These are phyloP conservation scores for Coptodon rendalli DNA, from an alignment of 2,113 vertebrate genomes.

Conservation along the genomic window DNA sequence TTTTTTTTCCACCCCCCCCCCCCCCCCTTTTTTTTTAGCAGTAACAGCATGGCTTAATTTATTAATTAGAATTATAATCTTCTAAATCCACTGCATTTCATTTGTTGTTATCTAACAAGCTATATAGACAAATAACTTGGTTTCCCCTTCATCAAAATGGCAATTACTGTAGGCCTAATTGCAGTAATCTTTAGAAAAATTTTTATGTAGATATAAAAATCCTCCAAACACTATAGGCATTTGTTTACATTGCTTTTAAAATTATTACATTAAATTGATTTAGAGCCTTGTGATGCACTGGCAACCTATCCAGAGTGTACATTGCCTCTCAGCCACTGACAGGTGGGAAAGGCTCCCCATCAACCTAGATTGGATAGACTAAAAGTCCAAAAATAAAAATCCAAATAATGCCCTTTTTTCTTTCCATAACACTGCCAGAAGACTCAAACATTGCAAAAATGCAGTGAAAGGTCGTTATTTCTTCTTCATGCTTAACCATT, in stretches of 20 bases:
- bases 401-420: not conserved
- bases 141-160: not conserved
- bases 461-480: not conserved
- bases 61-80: not conserved
- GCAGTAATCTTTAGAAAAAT: not conserved
- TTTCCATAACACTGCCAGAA: not conserved
- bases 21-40: accelerated
- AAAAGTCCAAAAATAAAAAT: not conserved
- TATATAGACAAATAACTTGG: not conserved
- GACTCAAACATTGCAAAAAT: not conserved
- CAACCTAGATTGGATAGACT: not conserved
- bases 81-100: not conserved
- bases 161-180: not conserved
- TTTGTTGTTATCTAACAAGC: not conserved
- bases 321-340: not conserved
- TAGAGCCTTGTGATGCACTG: not conserved
- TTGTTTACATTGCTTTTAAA: not conserved
- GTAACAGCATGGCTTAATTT: not conserved
- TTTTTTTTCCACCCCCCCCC: too few relatives aligned
- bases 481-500: not conserved
- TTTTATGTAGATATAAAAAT: not conserved
- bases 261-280: not conserved
- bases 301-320: not conserved
- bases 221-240: not conserved
- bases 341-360: not conserved